These are phyloP conservation scores for Cyprinus carpio DNA, from an alignment of 2,113 vertebrate genomes.

Conservation along the genomic window DNA sequence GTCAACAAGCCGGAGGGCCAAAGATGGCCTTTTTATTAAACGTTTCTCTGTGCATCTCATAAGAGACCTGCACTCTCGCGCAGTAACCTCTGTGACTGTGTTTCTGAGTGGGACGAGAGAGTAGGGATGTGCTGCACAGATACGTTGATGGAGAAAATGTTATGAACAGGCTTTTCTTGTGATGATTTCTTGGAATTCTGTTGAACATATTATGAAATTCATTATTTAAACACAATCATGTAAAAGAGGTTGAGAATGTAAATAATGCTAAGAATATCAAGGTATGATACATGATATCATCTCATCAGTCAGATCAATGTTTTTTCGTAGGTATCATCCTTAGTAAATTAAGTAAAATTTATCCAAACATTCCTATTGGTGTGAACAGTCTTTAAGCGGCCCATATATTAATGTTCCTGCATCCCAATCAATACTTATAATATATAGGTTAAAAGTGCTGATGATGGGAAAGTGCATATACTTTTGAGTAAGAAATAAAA, in stretches of 20 bases:
- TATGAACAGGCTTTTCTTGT: background rate
- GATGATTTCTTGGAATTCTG: background rate
- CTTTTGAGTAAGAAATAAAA: background rate
- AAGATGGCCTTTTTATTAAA: constrained; percentile 57
- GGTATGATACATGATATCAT: background rate
- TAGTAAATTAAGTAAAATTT: too few species aligned
- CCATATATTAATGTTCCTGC: background rate
- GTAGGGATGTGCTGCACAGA: background rate
- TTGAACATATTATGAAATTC: background rate
- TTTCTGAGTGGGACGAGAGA: background rate
- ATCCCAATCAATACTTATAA: background rate
- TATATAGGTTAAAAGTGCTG: background rate
- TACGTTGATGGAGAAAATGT: background rate
- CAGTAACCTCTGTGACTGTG: background rate
- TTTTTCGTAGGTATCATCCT: background rate
- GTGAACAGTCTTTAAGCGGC: background rate
- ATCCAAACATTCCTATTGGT: background rate
- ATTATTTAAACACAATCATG: background rate
- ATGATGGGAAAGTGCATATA: background rate
- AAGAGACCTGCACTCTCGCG: constrained; percentile 29
- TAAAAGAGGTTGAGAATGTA: background rate
- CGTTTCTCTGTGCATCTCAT: constrained; percentile 46
- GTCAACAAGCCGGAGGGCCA: constrained; percentile 58
- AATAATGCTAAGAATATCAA: background rate
- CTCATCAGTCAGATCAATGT: background rate